Percentiles rank a stretch among this genome's conserved stretches.
These are phyloP conservation scores for Clarias platycephalus DNA, from an alignment of 2,797 vertebrate species.

Conservation along the genomic window DNA sequence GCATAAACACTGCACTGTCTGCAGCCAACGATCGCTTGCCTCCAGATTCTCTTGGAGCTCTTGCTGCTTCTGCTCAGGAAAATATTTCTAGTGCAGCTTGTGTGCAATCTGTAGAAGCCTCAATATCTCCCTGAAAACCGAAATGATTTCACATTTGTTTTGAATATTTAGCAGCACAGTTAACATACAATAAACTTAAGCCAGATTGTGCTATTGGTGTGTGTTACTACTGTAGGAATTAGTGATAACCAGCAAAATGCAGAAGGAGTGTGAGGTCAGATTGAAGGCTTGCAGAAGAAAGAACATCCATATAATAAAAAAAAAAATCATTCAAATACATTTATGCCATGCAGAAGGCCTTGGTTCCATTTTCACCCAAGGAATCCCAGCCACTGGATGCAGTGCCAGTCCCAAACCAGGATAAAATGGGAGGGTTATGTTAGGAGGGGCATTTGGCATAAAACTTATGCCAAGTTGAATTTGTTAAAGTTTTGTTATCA, in stretches of 20 bases:
- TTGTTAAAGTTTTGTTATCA: neutral
- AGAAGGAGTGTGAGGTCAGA: neutral
- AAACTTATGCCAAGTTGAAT: neutral
- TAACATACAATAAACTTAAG: neutral
- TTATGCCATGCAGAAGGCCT: neutral
- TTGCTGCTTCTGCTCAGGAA: constrained; percentile 17
- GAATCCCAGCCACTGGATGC: no score
- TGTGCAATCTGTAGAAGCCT: constrained; percentile 7
- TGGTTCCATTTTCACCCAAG: no score
- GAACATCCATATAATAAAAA: neutral
- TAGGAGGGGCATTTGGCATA: no score
- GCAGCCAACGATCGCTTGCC: constrained; percentile 13
- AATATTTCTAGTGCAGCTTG: constrained; percentile 19
- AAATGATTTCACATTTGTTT: neutral
- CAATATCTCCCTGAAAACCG: neutral
- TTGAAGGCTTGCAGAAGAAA: neutral
- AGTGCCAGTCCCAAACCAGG: no score
- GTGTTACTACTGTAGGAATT: neutral
- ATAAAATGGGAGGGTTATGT: no score
- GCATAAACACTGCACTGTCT: constrained; percentile 13
- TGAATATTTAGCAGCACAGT: neutral
- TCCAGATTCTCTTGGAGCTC: constrained; percentile 15
- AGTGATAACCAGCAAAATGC: neutral
- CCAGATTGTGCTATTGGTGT: neutral
- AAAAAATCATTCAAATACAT: neutral